Evolutionary conservation across 2,888 invertebrate species (phyloP).

Genomic region (Chironomus tentans): DNA sequence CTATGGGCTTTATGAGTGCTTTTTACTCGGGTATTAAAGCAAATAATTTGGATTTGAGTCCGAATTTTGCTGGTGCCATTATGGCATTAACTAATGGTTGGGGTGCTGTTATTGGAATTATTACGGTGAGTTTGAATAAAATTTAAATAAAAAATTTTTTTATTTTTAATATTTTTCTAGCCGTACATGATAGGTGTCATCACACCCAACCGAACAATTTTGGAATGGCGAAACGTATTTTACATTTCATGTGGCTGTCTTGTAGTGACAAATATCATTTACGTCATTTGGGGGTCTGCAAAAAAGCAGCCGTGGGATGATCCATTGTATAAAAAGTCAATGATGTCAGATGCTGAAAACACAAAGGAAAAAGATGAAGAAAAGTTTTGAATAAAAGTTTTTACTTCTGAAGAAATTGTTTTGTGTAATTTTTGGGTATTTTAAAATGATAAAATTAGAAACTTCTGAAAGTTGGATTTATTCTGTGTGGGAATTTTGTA

Average conservation of each 20-base stretch:
- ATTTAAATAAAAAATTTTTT: too few relatives aligned
- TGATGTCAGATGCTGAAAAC: background rate
- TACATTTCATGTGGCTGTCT: slow-evolving; percentile 6
- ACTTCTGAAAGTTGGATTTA: too few relatives aligned
- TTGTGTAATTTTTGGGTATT: too few relatives aligned
- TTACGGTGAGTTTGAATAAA: background rate
- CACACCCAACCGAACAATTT: slow-evolving; percentile 43
- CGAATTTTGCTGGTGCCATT: slow-evolving; percentile 54
- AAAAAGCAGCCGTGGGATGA: slow-evolving; percentile 13
- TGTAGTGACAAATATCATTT: slow-evolving; percentile 12
- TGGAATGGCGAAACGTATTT: slow-evolving; percentile 20
- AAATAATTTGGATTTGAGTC: slow-evolving; percentile 54
- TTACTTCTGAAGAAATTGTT: background rate
- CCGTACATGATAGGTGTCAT: slow-evolving; percentile 52
- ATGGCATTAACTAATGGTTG: slow-evolving; percentile 56
- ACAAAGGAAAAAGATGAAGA: background rate
- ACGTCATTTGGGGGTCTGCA: slow-evolving; percentile 16
- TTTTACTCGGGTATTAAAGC: slow-evolving; percentile 57
- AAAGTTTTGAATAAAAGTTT: background rate
- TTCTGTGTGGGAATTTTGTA: too few relatives aligned
- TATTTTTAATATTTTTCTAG: background rate
- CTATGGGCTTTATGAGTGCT: slow-evolving; percentile 52
- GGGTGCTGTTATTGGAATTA: slow-evolving; percentile 35
- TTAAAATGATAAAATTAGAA: too few relatives aligned
- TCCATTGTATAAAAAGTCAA: background rate